Evolutionary conservation across 2,888 invertebrate genomes (phyloP).

Genomic region (Tetropium fuscum): DNA sequence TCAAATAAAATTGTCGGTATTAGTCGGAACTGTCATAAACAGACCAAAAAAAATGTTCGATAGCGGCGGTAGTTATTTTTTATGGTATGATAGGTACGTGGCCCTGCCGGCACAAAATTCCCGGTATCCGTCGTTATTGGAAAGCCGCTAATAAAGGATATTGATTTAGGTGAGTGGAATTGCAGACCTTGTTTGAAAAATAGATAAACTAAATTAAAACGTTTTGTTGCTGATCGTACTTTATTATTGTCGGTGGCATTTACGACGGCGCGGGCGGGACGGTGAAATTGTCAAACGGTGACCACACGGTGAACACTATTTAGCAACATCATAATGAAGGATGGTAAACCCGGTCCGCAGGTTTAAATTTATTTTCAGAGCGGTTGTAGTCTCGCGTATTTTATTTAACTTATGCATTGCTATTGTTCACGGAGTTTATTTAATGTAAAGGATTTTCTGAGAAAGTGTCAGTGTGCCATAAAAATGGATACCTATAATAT

Average conservation of each 20-base stretch:
- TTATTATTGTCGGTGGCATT: conserved; percentile 21
- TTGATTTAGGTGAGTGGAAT: conserved; percentile 25
- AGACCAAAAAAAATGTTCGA: too few species aligned
- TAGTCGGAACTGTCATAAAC: too few species aligned
- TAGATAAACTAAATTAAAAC: conserved; percentile 28
- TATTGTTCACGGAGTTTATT: too few species aligned
- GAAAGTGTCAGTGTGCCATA: too few species aligned
- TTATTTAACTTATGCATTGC: too few species aligned
- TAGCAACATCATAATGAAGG: conserved; percentile 4
- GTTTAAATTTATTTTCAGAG: conserved; percentile 3
- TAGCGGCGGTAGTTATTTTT: too few species aligned
- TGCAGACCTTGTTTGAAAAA: conserved; percentile 14
- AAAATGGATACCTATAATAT: too few species aligned
- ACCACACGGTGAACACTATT: conserved; percentile 11
- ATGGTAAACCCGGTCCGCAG: not conserved
- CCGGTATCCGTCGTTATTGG: conserved; percentile 13
- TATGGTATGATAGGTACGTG: too few species aligned
- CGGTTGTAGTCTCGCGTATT: not conserved
- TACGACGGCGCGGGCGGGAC: too few species aligned
- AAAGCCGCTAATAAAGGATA: conserved; percentile 20
- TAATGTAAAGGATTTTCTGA: too few species aligned
- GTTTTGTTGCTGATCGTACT: conserved; percentile 20
- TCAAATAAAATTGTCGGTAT: too few species aligned
- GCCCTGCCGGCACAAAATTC: not conserved
- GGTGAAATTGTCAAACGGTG: too few species aligned